These are phyloP conservation scores for Drosophila malerkotliana DNA, from an alignment of 1,140 invertebrate genomes.

Conservation along the genomic window DNA sequence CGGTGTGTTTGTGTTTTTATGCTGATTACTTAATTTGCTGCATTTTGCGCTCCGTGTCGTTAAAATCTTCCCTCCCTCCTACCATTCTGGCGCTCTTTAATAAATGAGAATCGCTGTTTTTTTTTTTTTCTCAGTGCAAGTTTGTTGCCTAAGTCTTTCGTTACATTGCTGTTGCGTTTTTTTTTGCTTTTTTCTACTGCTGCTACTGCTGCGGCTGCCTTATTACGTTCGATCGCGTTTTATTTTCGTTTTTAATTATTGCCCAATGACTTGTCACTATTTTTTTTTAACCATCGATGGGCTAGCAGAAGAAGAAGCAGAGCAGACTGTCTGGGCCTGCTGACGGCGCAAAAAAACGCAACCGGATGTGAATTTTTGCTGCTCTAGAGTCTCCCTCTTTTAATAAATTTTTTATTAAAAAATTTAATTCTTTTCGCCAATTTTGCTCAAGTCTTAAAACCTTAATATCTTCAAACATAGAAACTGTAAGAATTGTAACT, in stretches of 20 bases:
- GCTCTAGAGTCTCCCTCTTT: neutral
- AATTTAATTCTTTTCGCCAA: no score
- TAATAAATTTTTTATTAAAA: neutral
- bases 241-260: conserved; percentile 81
- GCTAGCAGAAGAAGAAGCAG: conserved; percentile 26
- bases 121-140: conserved; percentile 63
- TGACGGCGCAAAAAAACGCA: conserved; percentile 17
- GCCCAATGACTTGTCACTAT: conserved; percentile 80
- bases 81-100: conserved; percentile 22
- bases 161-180: conserved; percentile 6
- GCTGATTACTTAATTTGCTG: conserved; percentile 81
- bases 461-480: no score
- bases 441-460: no score
- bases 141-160: conserved; percentile 83
- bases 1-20: conserved; percentile 61
- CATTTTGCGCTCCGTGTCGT: conserved; percentile 72
- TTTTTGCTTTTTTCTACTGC: neutral
- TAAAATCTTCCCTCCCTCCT: conserved; percentile 36
- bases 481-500: neutral
- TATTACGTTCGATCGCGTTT: conserved; percentile 79
- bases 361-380: conserved; percentile 49
- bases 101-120: conserved; percentile 55
- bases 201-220: conserved; percentile 49
- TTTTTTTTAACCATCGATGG: conserved; percentile 6
- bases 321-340: conserved; percentile 35